phyloP scores from a whole-genome alignment of 2,113 vertebrate genomes.

The Strix aluco region DNA sequence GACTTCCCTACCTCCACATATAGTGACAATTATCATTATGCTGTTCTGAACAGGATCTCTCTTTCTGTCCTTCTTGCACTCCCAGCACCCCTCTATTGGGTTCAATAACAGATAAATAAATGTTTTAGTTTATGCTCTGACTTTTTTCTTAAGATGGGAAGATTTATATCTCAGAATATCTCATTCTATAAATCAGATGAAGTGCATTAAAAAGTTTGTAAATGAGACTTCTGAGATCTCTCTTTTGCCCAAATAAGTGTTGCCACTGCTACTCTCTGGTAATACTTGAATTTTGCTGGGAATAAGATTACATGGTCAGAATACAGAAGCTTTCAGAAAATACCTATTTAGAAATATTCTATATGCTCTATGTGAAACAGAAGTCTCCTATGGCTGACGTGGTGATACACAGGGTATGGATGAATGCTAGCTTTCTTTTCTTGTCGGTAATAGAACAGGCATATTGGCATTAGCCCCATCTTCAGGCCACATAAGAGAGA shows the following conservation, averaged over 20 bases:
- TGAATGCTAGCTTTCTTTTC: neutral
- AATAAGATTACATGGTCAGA: neutral
- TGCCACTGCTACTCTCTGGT: neutral
- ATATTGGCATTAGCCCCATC: neutral
- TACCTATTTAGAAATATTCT: neutral
- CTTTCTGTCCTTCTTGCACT: neutral
- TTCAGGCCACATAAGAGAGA: neutral
- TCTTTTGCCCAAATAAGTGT: neutral
- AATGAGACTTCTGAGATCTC: neutral
- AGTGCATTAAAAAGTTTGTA: neutral
- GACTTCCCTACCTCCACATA: neutral
- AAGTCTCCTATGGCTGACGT: neutral
- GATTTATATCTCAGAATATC: neutral
- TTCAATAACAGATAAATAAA: neutral
- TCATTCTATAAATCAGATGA: neutral
- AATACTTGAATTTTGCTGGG: neutral
- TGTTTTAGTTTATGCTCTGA: neutral
- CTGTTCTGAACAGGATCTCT: neutral
- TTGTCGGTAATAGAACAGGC: neutral
- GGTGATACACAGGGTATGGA: neutral
- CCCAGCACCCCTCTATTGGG: neutral
- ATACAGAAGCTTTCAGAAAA: neutral
- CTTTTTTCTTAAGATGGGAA: neutral
- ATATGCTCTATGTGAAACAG: neutral
- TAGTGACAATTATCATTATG: neutral